Evolutionary conservation across 2,888 invertebrate genomes (phyloP).

Genomic region (Microctonus hyperodae): DNA sequence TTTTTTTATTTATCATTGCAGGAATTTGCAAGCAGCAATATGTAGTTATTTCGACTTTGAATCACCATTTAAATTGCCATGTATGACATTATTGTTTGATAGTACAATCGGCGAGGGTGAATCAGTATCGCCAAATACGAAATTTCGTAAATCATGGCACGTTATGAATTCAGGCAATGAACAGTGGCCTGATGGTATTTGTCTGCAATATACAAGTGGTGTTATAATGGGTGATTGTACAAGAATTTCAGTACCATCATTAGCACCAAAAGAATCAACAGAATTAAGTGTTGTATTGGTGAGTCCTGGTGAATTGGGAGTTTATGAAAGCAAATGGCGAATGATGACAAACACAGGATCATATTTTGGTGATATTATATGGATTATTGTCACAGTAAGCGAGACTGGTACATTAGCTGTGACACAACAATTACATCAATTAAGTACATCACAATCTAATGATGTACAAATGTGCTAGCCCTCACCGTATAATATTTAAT

Average conservation of each 20-base stretch:
- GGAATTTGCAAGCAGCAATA: constrained; percentile 97
- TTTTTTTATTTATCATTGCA: constrained; percentile 59
- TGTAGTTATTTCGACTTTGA: constrained; percentile 94
- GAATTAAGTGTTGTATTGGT: constrained; percentile 81
- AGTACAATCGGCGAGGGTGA: constrained; percentile 81
- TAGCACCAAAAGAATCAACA: constrained; percentile 79
- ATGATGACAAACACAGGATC: constrained; percentile 86
- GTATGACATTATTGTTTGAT: constrained; percentile 78
- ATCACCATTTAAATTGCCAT: constrained; percentile 76
- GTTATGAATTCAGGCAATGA: constrained; percentile 88
- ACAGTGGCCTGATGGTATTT: constrained; percentile 86
- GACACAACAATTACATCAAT: constrained; percentile 77
- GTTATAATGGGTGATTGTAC: constrained; percentile 68
- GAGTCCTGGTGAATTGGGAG: constrained; percentile 78
- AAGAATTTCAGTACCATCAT: constrained; percentile 71
- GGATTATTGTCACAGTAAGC: constrained; percentile 82
- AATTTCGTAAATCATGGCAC: constrained; percentile 87
- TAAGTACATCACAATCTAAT: constrained; percentile 63
- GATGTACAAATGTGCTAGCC: constrained; percentile 61
- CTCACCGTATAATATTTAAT: constrained; percentile 33
- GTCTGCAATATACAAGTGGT: constrained; percentile 78
- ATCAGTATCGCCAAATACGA: constrained; percentile 73
- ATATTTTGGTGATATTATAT: constrained; percentile 90
- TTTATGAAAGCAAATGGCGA: constrained; percentile 88
- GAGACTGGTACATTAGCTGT: constrained; percentile 82